phyloP scores from a whole-genome alignment of 2,113 vertebrate genomes.

The Menura novaehollandiae region DNA sequence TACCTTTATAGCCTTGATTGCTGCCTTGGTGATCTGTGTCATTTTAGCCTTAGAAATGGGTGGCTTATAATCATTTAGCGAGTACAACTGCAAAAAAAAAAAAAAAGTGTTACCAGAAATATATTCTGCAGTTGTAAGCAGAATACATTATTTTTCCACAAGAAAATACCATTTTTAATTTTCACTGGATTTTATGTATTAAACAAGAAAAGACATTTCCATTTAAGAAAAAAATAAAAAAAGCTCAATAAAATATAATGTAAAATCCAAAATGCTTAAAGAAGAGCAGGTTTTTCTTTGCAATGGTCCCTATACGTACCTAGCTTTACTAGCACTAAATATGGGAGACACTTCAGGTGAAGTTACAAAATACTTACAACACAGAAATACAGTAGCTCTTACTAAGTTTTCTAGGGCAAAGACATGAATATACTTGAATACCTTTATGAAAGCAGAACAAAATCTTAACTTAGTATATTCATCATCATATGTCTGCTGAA shows the following conservation, averaged over 20 bases:
- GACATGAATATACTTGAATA: background rate
- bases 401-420: background rate
- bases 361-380: background rate
- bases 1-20: conserved; percentile 99
- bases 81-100: conserved; percentile 84
- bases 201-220: background rate
- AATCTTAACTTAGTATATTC: background rate
- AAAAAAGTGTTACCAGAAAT: background rate
- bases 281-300: background rate
- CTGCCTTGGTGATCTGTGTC: conserved; percentile 99
- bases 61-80: conserved; percentile 97
- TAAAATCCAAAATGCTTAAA: background rate
- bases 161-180: background rate
- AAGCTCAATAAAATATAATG: background rate
- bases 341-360: background rate
- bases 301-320: background rate
- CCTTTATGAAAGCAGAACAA: background rate
- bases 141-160: background rate
- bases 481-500: background rate
- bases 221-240: background rate
- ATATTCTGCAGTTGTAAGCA: background rate
- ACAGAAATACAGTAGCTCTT: background rate
- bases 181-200: background rate
- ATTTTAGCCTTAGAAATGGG: conserved; percentile 99
- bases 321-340: background rate